Evolutionary conservation across 2,113 vertebrate species (phyloP).

Genomic region (Columba janthina): DNA sequence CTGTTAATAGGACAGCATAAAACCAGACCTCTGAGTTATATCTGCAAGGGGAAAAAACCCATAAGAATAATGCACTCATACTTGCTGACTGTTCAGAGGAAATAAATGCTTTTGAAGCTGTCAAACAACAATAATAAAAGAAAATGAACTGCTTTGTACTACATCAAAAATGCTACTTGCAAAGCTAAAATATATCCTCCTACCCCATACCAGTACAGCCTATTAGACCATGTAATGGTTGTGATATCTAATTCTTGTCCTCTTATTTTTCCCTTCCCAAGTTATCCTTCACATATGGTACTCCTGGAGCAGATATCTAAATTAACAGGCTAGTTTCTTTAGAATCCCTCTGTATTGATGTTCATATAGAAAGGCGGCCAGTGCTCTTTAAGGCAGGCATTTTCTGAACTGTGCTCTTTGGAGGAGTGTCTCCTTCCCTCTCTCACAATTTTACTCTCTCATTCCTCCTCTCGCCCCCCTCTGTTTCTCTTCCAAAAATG

Average conservation of each 20-base stretch:
- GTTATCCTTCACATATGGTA: background rate
- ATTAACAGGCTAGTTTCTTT: background rate
- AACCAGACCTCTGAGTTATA: background rate
- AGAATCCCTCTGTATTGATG: background rate
- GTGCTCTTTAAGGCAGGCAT: background rate
- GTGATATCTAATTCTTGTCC: background rate
- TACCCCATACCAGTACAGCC: background rate
- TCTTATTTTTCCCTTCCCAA: background rate
- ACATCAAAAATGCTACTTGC: background rate
- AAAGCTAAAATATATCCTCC: background rate
- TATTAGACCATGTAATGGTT: background rate
- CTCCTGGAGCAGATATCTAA: background rate
- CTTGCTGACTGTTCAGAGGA: background rate
- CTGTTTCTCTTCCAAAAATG: background rate
- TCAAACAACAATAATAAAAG: background rate
- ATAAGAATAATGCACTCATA: background rate
- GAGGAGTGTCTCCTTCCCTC: background rate
- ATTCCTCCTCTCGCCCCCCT: accelerated
- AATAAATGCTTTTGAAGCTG: background rate
- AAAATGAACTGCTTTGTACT: background rate
- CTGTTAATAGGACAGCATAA: background rate
- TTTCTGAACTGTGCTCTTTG: background rate
- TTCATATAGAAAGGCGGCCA: background rate
- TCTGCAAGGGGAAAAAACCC: background rate
- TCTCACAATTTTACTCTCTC: background rate